Evolutionary conservation across 2,113 vertebrate genomes (phyloP).

Genomic region (Marcusenius ussheri): DNA sequence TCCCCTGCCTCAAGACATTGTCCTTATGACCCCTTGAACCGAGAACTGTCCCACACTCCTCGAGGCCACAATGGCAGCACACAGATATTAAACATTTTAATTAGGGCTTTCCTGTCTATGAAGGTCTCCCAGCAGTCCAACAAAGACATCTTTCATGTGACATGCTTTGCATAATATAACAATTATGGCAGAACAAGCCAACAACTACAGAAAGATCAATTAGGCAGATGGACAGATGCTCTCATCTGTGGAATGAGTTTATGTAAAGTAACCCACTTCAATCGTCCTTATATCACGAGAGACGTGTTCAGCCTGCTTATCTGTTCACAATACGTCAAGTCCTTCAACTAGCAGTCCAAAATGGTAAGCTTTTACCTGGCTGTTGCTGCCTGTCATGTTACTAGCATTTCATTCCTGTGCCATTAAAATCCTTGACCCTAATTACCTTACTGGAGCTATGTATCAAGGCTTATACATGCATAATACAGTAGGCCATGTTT

Average conservation of each 20-base stretch:
- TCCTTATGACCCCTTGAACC: not conserved
- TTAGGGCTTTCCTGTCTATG: not conserved
- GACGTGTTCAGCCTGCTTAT: not conserved
- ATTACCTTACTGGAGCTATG: not conserved
- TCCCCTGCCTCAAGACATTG: not conserved
- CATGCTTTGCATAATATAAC: constrained; percentile 11
- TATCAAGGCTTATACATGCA: not conserved
- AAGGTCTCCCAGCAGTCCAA: not conserved
- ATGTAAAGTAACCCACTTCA: constrained; percentile 7
- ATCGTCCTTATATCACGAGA: not conserved
- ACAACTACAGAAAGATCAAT: not conserved
- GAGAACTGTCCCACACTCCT: not conserved
- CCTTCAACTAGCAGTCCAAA: not conserved
- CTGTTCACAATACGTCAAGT: not conserved
- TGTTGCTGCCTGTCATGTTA: not conserved
- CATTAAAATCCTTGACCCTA: not conserved
- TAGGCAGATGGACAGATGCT: constrained; percentile 5
- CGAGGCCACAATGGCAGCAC: not conserved
- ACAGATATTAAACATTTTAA: constrained; percentile 10
- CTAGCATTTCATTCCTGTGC: not conserved
- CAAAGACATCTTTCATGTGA: not conserved
- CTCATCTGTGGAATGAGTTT: constrained; percentile 29
- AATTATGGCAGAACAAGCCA: not conserved
- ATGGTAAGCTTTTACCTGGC: not conserved
- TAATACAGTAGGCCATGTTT: not conserved